Conservation (phyloP, 2,888 invertebrate genomes). For the Arrhopalites spinosus region DNA sequence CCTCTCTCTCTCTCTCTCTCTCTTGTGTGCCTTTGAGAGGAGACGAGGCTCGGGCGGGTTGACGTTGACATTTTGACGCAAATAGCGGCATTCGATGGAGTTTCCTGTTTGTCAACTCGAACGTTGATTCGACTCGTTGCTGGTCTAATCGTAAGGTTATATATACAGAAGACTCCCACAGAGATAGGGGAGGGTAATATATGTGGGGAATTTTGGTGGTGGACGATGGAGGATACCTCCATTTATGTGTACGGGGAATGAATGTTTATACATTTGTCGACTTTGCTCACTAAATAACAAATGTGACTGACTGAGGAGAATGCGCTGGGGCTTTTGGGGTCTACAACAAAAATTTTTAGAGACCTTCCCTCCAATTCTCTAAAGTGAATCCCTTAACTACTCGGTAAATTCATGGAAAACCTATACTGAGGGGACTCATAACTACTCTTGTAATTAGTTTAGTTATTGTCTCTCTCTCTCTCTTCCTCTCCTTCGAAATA, state of each 20-base stretch:
- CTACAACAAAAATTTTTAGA: neutral
- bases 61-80: conserved; percentile 17
- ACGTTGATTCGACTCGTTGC: conserved; percentile 18
- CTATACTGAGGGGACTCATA: conserved; percentile 29
- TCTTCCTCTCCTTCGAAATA: conserved; percentile 9
- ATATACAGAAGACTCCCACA: too few species aligned
- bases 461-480: conserved; percentile 27
- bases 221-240: neutral
- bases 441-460: conserved; percentile 29
- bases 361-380: conserved; percentile 27
- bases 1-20: too few species aligned
- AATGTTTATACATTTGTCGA: neutral
- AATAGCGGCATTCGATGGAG: conserved; percentile 11
- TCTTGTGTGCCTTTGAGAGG: neutral
- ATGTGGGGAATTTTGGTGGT: neutral
- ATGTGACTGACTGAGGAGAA: neutral
- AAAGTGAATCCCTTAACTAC: conserved; percentile 31
- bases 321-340: neutral
- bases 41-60: neutral
- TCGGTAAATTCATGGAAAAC: conserved; percentile 24
- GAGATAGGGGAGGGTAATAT: neutral
- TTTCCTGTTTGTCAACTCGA: conserved; percentile 24
- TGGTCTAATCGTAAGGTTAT: too few species aligned
- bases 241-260: neutral
- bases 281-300: neutral